Evolutionary conservation across 2,113 vertebrate genomes (phyloP).

Genomic region (Cyrtonyx montezumae): DNA sequence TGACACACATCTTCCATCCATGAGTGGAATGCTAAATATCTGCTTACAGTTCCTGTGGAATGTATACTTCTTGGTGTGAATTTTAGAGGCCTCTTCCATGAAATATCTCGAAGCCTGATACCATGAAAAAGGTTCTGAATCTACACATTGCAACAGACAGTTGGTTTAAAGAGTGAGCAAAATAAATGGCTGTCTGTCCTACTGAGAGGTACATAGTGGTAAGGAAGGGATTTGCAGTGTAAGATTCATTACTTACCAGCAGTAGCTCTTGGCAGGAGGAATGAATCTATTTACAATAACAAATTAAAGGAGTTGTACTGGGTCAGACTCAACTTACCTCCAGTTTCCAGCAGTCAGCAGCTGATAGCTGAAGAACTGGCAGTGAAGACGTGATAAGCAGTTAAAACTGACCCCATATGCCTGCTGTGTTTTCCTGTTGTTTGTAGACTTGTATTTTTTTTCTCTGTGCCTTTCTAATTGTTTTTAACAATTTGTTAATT

Average conservation of each 20-base stretch:
- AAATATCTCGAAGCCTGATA: constrained; percentile 25
- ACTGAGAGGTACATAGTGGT: neutral
- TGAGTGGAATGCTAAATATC: constrained; percentile 10
- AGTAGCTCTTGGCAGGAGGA: constrained; percentile 33
- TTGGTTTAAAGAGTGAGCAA: neutral
- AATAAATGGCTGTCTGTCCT: neutral
- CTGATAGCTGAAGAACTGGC: neutral
- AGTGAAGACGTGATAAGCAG: neutral
- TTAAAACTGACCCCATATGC: neutral
- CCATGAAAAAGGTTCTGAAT: constrained; percentile 14
- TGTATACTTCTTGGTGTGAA: neutral
- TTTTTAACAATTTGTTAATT: too few species aligned
- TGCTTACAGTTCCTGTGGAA: neutral
- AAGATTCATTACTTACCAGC: constrained; percentile 34
- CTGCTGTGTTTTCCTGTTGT: neutral
- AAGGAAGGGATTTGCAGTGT: neutral
- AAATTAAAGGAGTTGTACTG: constrained; percentile 6
- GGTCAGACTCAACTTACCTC: neutral
- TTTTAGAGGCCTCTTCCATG: neutral
- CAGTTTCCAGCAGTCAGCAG: constrained; percentile 10
- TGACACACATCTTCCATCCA: neutral
- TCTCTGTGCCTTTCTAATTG: neutral
- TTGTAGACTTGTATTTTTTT: neutral
- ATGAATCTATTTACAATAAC: constrained; percentile 42
- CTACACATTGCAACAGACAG: neutral